Evolutionary conservation across 2,113 vertebrate genomes (phyloP).

Genomic region (Brachypteracias leptosomus): DNA sequence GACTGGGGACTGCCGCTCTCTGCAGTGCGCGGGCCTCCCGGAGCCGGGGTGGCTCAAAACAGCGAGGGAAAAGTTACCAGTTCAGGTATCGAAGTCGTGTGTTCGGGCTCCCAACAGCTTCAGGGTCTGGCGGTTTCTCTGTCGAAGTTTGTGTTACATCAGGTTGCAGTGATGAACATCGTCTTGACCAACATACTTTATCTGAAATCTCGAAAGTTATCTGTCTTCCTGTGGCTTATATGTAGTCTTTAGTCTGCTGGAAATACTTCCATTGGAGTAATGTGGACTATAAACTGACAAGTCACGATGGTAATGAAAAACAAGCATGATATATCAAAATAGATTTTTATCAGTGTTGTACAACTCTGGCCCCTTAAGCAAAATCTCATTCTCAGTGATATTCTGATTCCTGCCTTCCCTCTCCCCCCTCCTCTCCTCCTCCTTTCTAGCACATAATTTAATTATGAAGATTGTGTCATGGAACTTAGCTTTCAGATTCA

Average conservation of each 20-base stretch:
- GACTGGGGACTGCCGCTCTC: neutral
- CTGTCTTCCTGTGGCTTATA: fast-evolving
- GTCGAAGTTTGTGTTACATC: neutral
- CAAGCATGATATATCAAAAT: neutral
- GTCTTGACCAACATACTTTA: neutral
- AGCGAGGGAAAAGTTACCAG: neutral
- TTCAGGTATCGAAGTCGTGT: neutral
- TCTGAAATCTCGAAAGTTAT: neutral
- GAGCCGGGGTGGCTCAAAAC: fast-evolving
- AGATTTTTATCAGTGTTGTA: neutral
- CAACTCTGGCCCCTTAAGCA: neutral
- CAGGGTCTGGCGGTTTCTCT: neutral
- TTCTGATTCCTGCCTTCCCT: neutral
- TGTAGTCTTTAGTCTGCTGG: neutral
- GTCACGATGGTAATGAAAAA: neutral
- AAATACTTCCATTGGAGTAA: neutral
- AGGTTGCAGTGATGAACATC: neutral
- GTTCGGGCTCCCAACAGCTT: neutral
- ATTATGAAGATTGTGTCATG: neutral
- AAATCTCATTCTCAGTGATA: neutral
- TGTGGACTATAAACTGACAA: neutral
- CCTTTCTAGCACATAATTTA: neutral
- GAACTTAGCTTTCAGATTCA: neutral
- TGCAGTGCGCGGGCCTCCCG: neutral
- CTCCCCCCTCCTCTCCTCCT: neutral